Conservation (phyloP, 2,888 invertebrate genomes). For the Eupithecia insigniata region DNA sequence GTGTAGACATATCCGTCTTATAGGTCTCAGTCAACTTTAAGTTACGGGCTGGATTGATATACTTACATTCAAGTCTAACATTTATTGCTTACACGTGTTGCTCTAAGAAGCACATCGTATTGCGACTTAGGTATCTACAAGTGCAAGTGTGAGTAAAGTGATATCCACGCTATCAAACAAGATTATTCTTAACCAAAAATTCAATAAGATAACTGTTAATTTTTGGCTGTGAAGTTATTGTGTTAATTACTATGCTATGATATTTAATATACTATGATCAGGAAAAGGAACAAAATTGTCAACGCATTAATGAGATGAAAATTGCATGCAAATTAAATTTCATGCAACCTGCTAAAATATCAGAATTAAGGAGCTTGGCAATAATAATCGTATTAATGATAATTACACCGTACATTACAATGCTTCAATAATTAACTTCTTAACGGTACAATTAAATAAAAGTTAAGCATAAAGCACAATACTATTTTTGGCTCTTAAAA, state of each 20-base stretch:
- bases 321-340: neutral
- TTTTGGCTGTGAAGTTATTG: neutral
- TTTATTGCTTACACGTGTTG: constrained; percentile 4
- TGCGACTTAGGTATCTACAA: too few relatives aligned
- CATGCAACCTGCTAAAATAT: neutral
- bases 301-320: neutral
- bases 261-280: too few relatives aligned
- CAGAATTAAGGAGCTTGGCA: neutral
- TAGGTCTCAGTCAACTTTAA: neutral
- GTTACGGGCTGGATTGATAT: neutral
- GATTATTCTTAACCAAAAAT: neutral
- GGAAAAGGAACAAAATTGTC: neutral
- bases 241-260: too few relatives aligned
- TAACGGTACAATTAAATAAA: neutral
- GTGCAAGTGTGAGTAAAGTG: constrained; percentile 1
- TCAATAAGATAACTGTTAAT: neutral
- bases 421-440: neutral
- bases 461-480: neutral
- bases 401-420: neutral
- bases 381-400: neutral
- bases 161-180: neutral
- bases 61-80: neutral
- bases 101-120: neutral
- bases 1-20: neutral
- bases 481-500: neutral